Evolutionary conservation across 1,140 invertebrate species (phyloP).

Genomic region (Drosophila bocki): DNA sequence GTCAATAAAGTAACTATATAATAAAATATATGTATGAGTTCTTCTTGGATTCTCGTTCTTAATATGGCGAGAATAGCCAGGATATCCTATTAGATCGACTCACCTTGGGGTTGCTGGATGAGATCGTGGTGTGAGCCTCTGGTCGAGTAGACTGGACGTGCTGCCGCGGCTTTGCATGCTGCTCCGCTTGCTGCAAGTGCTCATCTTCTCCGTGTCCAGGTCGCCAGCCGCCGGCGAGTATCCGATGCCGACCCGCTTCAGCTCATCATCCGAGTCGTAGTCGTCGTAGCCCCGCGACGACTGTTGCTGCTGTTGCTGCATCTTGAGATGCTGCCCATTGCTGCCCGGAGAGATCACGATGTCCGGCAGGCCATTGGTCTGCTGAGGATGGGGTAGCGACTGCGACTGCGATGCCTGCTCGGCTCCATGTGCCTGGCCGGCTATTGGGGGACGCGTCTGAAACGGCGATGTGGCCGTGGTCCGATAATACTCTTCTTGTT

Average conservation of each 20-base stretch:
- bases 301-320: constrained; percentile 63
- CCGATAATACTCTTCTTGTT: constrained; percentile 84
- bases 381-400: constrained; percentile 42
- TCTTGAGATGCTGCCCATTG: constrained; percentile 80
- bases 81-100: background rate
- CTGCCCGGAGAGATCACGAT: constrained; percentile 83
- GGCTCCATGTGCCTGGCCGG: constrained; percentile 42
- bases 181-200: constrained; percentile 93
- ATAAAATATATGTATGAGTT: background rate
- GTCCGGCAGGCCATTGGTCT: constrained; percentile 70
- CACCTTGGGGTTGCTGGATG: constrained; percentile 94
- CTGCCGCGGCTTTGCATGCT: constrained; percentile 96
- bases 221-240: constrained; percentile 92
- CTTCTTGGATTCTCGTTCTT: too few relatives aligned
- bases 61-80: background rate
- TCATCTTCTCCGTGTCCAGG: constrained; percentile 85
- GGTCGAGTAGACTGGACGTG: constrained; percentile 92
- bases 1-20: background rate
- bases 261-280: constrained; percentile 95
- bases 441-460: constrained; percentile 64
- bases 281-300: constrained; percentile 91
- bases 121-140: constrained; percentile 93
- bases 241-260: constrained; percentile 93
- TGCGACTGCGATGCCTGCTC: constrained; percentile 26
- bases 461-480: constrained; percentile 84